Conservation (phyloP, 2,888 invertebrate species). For the Ctenicera cuprea region DNA sequence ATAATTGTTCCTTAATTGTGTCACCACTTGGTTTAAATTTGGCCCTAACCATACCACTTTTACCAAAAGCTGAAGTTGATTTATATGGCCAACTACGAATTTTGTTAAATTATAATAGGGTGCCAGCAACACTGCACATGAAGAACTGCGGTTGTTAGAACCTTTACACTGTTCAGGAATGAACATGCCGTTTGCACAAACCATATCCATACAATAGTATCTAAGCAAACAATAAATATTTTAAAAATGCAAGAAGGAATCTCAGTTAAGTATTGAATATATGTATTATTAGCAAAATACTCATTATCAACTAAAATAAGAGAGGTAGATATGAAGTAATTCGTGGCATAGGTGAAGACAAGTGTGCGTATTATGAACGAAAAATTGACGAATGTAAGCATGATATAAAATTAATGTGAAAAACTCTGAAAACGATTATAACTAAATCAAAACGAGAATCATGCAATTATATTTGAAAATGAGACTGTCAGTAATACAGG, state of each 20-base stretch:
- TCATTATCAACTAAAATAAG: no score
- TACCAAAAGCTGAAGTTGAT: slow-evolving; percentile 76
- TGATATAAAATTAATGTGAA: no score
- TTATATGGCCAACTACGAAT: slow-evolving; percentile 78
- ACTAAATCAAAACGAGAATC: no score
- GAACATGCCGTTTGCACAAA: slow-evolving; percentile 77
- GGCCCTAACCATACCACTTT: slow-evolving; percentile 83
- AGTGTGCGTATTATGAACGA: no score
- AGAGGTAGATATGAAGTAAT: no score
- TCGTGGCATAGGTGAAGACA: no score
- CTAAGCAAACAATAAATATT: slow-evolving; percentile 66
- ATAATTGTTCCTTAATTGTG: slow-evolving; percentile 68
- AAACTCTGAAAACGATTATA: no score
- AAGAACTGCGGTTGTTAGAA: slow-evolving; percentile 44
- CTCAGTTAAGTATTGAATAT: no score
- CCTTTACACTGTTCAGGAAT: slow-evolving; percentile 75
- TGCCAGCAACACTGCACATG: slow-evolving; percentile 74
- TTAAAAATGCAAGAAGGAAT: no score
- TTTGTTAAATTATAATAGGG: slow-evolving; percentile 73
- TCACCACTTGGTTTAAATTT: slow-evolving; percentile 72
- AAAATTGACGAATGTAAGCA: no score
- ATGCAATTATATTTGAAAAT: no score
- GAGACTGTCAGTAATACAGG: no score
- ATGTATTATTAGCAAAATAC: not conserved
- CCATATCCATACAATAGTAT: slow-evolving; percentile 72